These are phyloP conservation scores for fruit fly (Drosophila melanogaster) DNA, from an alignment of 1,140 invertebrate genomes.

Conservation along the genomic window DNA sequence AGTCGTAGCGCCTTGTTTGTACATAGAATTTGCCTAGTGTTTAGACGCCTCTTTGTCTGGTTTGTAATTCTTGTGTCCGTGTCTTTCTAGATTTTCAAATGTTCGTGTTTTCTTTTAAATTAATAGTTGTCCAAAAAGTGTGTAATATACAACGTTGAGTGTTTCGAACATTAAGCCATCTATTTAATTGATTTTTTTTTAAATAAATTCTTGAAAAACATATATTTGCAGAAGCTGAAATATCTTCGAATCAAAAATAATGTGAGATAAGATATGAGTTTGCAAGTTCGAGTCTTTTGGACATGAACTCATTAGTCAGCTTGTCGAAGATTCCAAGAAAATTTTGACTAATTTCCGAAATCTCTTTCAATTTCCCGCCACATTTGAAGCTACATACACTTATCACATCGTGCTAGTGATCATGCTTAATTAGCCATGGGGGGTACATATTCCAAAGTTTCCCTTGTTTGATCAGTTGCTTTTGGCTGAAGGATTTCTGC, in stretches of 20 bases:
- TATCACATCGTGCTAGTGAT: background rate
- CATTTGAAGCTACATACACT: background rate
- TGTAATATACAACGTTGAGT: constrained; percentile 3
- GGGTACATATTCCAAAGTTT: constrained; percentile 6
- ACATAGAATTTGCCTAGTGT: constrained; percentile 35
- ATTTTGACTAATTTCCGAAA: background rate
- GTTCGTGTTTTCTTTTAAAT: background rate
- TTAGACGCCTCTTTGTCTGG: constrained; percentile 15
- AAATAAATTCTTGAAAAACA: constrained; percentile 27
- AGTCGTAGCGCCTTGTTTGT: constrained; percentile 37
- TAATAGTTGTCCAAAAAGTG: constrained; percentile 2
- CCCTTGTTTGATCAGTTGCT: constrained; percentile 18
- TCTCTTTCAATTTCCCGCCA: background rate
- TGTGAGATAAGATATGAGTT: constrained; percentile 5
- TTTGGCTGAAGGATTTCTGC: background rate
- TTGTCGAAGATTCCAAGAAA: background rate
- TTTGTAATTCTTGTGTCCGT: background rate
- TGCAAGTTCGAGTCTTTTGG: background rate
- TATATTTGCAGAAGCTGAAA: background rate
- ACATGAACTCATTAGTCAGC: background rate
- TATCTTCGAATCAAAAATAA: background rate
- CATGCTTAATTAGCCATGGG: background rate
- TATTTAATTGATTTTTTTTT: constrained; percentile 14
- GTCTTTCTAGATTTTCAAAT: background rate
- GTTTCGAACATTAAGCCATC: constrained; percentile 5